Percentiles rank a stretch among this genome's conserved stretches.
Evolutionary conservation across 2,888 invertebrate genomes (phyloP).

Genomic region (Eutolmus rufibarbis): DNA sequence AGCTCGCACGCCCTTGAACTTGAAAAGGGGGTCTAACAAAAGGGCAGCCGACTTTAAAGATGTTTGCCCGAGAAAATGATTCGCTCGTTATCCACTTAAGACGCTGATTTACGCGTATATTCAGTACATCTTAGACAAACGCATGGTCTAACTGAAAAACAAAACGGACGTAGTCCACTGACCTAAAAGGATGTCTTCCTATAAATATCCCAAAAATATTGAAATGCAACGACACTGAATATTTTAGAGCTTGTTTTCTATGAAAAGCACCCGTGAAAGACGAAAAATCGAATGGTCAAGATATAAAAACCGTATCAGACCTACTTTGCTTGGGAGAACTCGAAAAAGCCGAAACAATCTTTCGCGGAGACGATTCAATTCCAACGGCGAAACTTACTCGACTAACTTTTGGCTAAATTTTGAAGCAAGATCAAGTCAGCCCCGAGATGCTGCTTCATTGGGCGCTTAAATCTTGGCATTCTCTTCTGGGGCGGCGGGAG

Average conservation of each 20-base stretch:
- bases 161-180: background rate
- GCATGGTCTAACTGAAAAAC: background rate
- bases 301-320: background rate
- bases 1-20: conserved; percentile 17
- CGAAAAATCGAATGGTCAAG: background rate
- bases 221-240: background rate
- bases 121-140: background rate
- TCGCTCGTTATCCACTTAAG: conserved; percentile 25
- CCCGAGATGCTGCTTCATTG: background rate
- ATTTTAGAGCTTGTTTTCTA: background rate
- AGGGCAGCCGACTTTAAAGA: conserved; percentile 24
- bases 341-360: conserved; percentile 10
- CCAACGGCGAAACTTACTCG: conserved; percentile 45
- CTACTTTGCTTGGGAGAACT: background rate
- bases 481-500: background rate
- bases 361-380: conserved; percentile 44
- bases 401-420: conserved; percentile 44
- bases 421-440: conserved; percentile 9
- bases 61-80: background rate
- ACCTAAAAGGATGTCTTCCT: background rate
- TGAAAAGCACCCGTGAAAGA: background rate
- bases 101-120: background rate
- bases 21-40: background rate
- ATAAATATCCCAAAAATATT: background rate
- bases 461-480: background rate